These are phyloP conservation scores for Neolamprologus devosi DNA, from an alignment of 2,113 vertebrate species.

Conservation along the genomic window DNA sequence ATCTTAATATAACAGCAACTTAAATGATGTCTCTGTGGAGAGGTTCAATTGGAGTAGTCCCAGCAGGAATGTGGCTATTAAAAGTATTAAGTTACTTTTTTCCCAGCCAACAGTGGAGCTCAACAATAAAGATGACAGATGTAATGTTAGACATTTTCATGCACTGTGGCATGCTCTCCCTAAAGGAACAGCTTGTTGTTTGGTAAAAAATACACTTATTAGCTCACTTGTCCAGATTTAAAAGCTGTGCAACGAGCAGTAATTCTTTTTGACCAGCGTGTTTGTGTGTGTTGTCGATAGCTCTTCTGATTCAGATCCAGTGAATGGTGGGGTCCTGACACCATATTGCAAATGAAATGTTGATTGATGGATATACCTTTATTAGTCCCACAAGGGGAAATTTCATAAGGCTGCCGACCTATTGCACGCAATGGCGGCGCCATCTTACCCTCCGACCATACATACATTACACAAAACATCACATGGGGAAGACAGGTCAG, in stretches of 20 bases:
- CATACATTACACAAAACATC: no score
- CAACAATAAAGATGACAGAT: background rate
- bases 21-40: background rate
- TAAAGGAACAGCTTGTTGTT: background rate
- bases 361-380: background rate
- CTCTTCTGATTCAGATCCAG: background rate
- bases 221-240: background rate
- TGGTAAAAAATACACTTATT: background rate
- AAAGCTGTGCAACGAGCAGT: background rate
- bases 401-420: no score
- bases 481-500: no score
- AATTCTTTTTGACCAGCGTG: no score
- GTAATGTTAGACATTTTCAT: background rate
- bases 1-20: background rate
- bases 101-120: background rate
- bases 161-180: background rate
- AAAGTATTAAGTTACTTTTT: background rate
- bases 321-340: background rate
- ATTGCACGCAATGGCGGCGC: no score
- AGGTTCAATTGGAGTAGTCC: background rate
- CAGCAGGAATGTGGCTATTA: background rate
- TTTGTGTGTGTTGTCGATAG: background rate
- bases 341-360: background rate
- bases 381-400: no score
- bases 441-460: no score